These are phyloP conservation scores for Prionailurus viverrinus DNA, from an alignment of 2,113 vertebrate species.

Conservation along the genomic window DNA sequence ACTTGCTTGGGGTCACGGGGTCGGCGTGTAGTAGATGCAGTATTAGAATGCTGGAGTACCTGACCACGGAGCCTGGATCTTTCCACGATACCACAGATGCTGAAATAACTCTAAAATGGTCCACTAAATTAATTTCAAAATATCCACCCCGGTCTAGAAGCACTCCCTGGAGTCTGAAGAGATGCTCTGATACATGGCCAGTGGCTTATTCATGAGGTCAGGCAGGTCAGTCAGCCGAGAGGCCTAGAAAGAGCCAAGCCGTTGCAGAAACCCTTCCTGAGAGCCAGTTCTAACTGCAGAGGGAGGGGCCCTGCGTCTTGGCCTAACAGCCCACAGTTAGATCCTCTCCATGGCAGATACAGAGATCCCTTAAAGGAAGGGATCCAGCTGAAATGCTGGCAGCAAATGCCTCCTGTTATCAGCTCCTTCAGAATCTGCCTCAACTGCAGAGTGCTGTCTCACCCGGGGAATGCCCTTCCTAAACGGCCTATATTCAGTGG, in stretches of 20 bases:
- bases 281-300: neutral
- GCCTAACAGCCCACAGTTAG: neutral
- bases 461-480: neutral
- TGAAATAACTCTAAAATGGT: neutral
- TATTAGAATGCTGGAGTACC: neutral
- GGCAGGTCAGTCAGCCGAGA: neutral
- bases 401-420: neutral
- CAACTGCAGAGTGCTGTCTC: fast-evolving
- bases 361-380: neutral
- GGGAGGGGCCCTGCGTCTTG: fast-evolving
- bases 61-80: neutral
- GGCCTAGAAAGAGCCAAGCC: neutral
- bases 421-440: neutral
- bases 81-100: neutral
- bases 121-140: neutral
- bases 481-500: neutral
- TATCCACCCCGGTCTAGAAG: neutral
- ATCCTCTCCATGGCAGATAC: neutral
- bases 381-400: too few relatives aligned
- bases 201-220: neutral
- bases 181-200: neutral
- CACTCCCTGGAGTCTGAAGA: neutral
- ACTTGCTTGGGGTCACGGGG: neutral
- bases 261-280: neutral
- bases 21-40: neutral